Conservation (phyloP, 1,140 invertebrate genomes). For the Luehdorfia chinensis region DNA sequence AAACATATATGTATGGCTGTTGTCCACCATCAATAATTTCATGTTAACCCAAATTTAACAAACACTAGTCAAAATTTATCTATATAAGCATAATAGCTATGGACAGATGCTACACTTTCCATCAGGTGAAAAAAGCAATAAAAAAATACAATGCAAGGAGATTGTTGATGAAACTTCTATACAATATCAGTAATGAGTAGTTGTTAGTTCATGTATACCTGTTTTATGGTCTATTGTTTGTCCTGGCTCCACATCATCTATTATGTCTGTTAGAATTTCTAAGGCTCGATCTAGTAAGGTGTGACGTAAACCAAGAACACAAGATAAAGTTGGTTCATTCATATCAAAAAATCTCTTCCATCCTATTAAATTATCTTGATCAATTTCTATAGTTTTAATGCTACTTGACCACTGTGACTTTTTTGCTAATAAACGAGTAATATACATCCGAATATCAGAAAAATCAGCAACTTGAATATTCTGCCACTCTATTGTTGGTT, state of each 20-base stretch:
- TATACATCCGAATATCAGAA: conserved; percentile 54
- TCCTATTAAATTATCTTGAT: conserved; percentile 25
- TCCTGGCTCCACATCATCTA: conserved; percentile 43
- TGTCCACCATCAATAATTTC: too few species aligned
- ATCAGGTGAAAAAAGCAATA: too few species aligned
- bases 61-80: too few species aligned
- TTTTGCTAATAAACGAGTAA: conserved; percentile 39
- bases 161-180: too few species aligned
- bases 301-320: conserved; percentile 43
- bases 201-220: too few species aligned
- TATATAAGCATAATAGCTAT: too few species aligned
- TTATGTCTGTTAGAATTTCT: conserved; percentile 41
- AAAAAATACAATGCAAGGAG: too few species aligned
- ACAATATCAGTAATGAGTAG: too few species aligned
- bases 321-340: conserved; percentile 48
- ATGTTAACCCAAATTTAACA: too few species aligned
- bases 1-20: too few species aligned
- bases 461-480: conserved; percentile 68
- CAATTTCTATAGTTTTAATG: conserved; percentile 29
- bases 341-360: conserved; percentile 54
- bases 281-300: conserved; percentile 42
- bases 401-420: conserved; percentile 36
- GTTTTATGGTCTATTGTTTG: conserved; percentile 51
- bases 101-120: too few species aligned
- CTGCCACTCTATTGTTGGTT: conserved; percentile 70